Evolutionary conservation across 92 coral and sea anemone genomes (phyloP), one percentile per base, ranked within the genome.

Genomic region (Porites divaricata): DNA sequence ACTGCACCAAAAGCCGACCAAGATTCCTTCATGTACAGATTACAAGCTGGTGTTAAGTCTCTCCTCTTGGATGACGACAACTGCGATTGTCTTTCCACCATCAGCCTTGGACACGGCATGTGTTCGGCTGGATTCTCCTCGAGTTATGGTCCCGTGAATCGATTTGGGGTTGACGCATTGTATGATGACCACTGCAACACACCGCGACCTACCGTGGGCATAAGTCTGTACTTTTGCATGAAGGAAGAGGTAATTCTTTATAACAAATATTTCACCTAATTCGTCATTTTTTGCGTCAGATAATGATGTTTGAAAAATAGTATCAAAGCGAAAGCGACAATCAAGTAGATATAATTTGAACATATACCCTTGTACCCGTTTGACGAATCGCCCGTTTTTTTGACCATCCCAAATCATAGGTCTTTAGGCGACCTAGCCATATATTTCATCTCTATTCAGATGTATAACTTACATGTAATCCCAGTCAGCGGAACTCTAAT

Each of bases 21-120:
- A 67, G 93, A 93, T 69, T 87, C 96, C 75, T 93, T 93, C 77
- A 93, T 93, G 96, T 93, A 93, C 77, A 89, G 93, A 24, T 72
- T 51, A 5, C 91, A 93, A 81, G 76, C 86, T 45, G 96, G 93
- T 16, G 92, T 93, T 3, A 90, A 78, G 74, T 93, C 96, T 8
- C 82, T 93, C 16, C 84, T 93, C 1, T 80, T 93, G 23, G 96
- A 93, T 49, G 96, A 93, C 49, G 96, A 93, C 70, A 93, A 93
- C 83, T 89, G 93, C 50, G 96, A 93, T 69, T 93, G 96, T 62
- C 64, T 79, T n/a, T 83, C 92, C 2, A 90, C 93, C 9, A 84
- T 93, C 72, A 90, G 86, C 79, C 15, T 81, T 28, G 92, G 89
- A 17, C 84, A 80, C 81, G 83, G 81, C 16, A 67, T 82, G 83